Conservation (phyloP, 2,113 vertebrate species). For the Spea multiplicata region DNA sequence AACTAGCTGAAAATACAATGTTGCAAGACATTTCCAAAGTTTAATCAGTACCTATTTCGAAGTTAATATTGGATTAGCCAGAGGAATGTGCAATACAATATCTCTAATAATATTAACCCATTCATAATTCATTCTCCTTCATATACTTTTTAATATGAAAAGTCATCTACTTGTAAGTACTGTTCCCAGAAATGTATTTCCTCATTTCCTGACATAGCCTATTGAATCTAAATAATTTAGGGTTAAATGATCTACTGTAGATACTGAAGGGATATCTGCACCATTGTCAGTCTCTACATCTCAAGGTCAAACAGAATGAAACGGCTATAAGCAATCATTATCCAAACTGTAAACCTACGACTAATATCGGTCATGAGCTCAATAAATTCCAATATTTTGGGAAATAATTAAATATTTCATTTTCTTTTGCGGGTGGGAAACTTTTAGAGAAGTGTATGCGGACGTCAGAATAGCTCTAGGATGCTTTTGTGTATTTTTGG, state of each 20-base stretch:
- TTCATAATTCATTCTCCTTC: not conserved
- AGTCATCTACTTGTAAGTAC: not conserved
- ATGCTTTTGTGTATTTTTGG: too few relatives aligned
- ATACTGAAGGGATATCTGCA: not conserved
- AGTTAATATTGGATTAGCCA: constrained; percentile 38
- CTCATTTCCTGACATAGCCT: not conserved
- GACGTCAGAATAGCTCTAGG: too few relatives aligned
- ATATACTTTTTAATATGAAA: not conserved
- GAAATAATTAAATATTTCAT: not conserved
- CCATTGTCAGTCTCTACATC: not conserved
- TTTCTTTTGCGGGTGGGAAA: not conserved
- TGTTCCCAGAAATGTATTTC: not conserved
- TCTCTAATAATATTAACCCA: constrained; percentile 11
- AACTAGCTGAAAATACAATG: not conserved
- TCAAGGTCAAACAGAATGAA: constrained; percentile 22
- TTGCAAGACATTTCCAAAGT: constrained; percentile 13
- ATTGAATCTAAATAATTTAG: not conserved
- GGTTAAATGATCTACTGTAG: not conserved
- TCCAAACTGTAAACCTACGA: not conserved
- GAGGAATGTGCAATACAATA: not conserved
- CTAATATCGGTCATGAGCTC: not conserved
- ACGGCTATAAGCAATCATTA: not conserved
- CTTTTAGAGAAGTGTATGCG: not conserved
- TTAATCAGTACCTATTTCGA: constrained; percentile 42
- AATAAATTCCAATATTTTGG: not conserved